phyloP scores from a whole-genome alignment of 2,888 invertebrate genomes.

The Alloscopus bannaensis region DNA sequence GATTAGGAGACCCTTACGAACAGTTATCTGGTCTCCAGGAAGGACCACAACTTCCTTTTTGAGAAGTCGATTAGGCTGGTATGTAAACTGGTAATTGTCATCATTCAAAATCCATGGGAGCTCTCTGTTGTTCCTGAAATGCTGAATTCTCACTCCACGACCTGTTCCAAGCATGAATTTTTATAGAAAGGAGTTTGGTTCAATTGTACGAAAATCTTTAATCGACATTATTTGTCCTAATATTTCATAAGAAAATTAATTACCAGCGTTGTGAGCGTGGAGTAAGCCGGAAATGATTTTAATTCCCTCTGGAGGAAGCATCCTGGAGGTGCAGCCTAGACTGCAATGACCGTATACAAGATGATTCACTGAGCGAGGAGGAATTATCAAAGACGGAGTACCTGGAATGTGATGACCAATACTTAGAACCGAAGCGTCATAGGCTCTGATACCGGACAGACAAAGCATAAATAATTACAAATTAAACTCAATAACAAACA shows the following conservation, averaged over 20 bases:
- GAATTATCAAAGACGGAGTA: slow-evolving; percentile 12
- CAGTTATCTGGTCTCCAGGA: slow-evolving; percentile 40
- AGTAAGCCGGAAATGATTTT: slow-evolving; percentile 33
- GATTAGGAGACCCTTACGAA: slow-evolving; percentile 8
- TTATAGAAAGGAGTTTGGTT: background rate
- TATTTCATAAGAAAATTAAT: background rate
- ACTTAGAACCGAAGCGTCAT: slow-evolving; percentile 8
- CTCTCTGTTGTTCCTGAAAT: slow-evolving; percentile 19
- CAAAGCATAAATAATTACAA: background rate
- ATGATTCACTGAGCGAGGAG: slow-evolving; percentile 9
- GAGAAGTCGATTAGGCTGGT: slow-evolving; percentile 29
- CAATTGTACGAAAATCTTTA: background rate
- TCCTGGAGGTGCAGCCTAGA: slow-evolving; percentile 5
- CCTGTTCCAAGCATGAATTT: slow-evolving; percentile 15
- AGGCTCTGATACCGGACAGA: background rate
- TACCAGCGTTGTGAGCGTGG: slow-evolving; percentile 38
- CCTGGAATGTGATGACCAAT: slow-evolving; percentile 19
- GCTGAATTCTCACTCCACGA: slow-evolving; percentile 6
- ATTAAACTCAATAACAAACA: background rate
- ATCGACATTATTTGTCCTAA: background rate
- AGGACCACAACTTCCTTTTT: slow-evolving; percentile 20
- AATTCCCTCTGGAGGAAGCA: slow-evolving; percentile 35
- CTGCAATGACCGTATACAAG: slow-evolving; percentile 30
- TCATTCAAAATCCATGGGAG: slow-evolving; percentile 22
- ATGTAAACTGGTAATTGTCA: slow-evolving; percentile 32